A percentile compares a stretch with the other conserved stretches of the same genome.
Evolutionary conservation across 2,797 vertebrate genomes (phyloP).

Genomic region (Capromys pilorides): DNA sequence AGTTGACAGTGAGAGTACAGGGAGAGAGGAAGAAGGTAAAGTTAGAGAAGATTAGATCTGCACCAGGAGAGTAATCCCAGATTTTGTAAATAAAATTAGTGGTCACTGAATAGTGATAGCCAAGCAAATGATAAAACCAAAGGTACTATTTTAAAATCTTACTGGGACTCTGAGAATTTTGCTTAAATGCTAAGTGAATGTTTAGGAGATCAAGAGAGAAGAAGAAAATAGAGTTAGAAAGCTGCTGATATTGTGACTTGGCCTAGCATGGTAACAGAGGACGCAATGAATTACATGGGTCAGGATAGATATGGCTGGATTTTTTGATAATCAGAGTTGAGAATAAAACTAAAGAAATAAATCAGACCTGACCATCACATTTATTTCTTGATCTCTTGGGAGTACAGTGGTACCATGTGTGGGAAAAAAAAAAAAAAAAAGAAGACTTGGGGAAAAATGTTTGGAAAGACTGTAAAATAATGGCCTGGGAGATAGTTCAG

Average conservation of each 20-base stretch:
- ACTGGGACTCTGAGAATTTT: not conserved
- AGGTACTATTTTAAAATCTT: not conserved
- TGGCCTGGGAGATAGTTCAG: too few species aligned
- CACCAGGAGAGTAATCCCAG: not conserved
- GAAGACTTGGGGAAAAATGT: not conserved
- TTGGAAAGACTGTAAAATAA: not conserved
- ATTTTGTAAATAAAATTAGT: not conserved
- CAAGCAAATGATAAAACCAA: not conserved
- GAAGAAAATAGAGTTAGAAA: not conserved
- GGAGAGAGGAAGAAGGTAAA: not conserved
- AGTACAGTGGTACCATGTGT: not conserved
- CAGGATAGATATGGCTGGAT: not conserved
- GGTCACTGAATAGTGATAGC: not conserved
- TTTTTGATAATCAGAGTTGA: not conserved
- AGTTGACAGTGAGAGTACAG: not conserved
- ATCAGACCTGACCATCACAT: not conserved
- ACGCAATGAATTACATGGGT: too few species aligned
- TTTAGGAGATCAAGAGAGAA: not conserved
- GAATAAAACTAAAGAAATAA: not conserved
- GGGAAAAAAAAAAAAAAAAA: too few species aligned
- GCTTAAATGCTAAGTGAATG: not conserved
- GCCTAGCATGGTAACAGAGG: not conserved
- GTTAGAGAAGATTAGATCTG: not conserved
- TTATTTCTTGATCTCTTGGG: not conserved
- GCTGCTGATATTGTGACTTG: not conserved